These are phyloP conservation scores for Lepidostoma basale DNA, from an alignment of 1,140 invertebrate genomes.

Conservation along the genomic window DNA sequence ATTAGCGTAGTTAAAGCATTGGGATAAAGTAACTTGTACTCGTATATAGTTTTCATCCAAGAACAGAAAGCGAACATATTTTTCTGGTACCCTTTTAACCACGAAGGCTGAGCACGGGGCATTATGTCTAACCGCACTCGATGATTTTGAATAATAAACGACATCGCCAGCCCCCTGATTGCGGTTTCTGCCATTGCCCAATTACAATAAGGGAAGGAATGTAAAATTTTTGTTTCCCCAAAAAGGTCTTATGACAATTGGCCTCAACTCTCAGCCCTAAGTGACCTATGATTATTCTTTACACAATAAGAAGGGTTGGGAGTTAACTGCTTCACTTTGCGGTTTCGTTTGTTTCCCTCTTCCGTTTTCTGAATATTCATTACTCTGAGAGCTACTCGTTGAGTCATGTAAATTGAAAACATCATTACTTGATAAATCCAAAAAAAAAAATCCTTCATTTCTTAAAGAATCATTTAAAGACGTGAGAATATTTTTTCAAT, in stretches of 20 bases:
- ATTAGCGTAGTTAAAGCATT: no score
- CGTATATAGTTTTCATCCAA: no score
- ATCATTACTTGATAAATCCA: background rate
- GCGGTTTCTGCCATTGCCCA: constrained; percentile 25
- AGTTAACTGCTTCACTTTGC: constrained; percentile 40
- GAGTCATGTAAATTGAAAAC: constrained; percentile 17
- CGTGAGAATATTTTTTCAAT: no score
- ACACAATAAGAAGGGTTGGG: constrained; percentile 36
- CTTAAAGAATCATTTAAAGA: no score
- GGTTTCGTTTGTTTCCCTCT: constrained; percentile 33
- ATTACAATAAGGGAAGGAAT: constrained; percentile 32
- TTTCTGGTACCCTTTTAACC: background rate
- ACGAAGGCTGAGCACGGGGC: background rate
- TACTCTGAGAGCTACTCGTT: constrained; percentile 5
- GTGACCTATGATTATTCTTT: constrained; percentile 41
- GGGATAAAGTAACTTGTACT: no score
- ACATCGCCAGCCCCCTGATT: constrained; percentile 6
- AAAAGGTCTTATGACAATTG: constrained; percentile 37
- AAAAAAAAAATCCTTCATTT: no score
- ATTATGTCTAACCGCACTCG: constrained; percentile 33
- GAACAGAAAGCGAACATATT: background rate
- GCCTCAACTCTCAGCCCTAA: constrained; percentile 24
- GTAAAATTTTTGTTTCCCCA: constrained; percentile 38
- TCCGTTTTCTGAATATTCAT: constrained; percentile 27
- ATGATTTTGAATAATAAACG: constrained; percentile 26